Percentiles rank a stretch among this genome's conserved stretches.
These are phyloP conservation scores for Artemia sinica DNA, from an alignment of 2,888 invertebrate genomes.

Conservation along the genomic window DNA sequence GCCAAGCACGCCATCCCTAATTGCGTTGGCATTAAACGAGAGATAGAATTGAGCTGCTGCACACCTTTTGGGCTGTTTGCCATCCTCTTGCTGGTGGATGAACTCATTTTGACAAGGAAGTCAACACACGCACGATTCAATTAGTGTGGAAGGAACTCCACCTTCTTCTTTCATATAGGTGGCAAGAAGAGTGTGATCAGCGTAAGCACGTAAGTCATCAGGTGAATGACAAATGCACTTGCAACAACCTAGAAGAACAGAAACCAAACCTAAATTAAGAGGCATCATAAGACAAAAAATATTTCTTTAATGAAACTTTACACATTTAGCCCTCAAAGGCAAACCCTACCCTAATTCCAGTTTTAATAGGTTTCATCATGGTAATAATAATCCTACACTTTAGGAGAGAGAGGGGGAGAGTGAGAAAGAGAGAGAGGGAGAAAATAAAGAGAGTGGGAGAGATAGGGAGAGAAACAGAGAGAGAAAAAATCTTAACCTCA, in stretches of 20 bases:
- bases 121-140: conserved; percentile 40
- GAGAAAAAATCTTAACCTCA: conserved; percentile 31
- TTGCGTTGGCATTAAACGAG: conserved; percentile 46
- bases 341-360: too few relatives aligned
- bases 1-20: conserved; percentile 80
- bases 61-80: background rate
- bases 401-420: too few relatives aligned
- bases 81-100: conserved; percentile 33
- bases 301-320: too few relatives aligned
- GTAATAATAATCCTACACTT: too few relatives aligned
- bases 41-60: background rate
- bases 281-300: too few relatives aligned
- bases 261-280: conserved; percentile 28
- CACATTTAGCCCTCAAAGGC: too few relatives aligned
- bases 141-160: conserved; percentile 31
- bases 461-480: too few relatives aligned
- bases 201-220: conserved; percentile 53
- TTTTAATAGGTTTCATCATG: too few relatives aligned
- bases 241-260: conserved; percentile 53
- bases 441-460: too few relatives aligned
- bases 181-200: conserved; percentile 55
- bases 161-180: conserved; percentile 31
- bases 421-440: too few relatives aligned
- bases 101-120: conserved; percentile 66
- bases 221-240: conserved; percentile 56